Evolutionary conservation across 2,888 invertebrate genomes (phyloP).

Genomic region (Aradus depressus): DNA sequence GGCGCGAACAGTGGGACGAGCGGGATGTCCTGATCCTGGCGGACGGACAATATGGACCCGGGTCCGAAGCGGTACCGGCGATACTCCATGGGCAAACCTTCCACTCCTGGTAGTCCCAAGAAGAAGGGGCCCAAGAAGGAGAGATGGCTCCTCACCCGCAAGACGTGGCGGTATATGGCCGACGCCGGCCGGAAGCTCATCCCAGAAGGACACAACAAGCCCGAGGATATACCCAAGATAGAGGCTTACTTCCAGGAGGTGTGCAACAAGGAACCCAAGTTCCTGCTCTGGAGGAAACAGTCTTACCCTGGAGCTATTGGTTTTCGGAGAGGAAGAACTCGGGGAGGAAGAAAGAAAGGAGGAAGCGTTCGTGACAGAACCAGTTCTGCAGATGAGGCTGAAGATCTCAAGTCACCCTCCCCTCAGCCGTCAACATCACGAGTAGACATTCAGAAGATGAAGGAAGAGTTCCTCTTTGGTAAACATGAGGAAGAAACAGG

Average conservation of each 20-base stretch:
- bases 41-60: conserved; percentile 11
- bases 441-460: conserved; percentile 56
- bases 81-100: conserved; percentile 13
- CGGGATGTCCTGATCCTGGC: conserved; percentile 15
- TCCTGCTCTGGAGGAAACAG: conserved; percentile 69
- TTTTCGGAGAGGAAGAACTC: conserved; percentile 44
- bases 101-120: conserved; percentile 8
- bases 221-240: conserved; percentile 66
- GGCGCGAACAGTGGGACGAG: conserved; percentile 9
- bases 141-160: conserved; percentile 75
- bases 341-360: conserved; percentile 43
- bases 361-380: conserved; percentile 53
- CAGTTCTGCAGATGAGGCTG: conserved; percentile 54
- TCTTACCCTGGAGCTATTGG: conserved; percentile 65
- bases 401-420: conserved; percentile 41
- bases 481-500: conserved; percentile 42
- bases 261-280: conserved; percentile 64
- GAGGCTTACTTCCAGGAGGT: conserved; percentile 77
- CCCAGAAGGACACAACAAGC: conserved; percentile 63
- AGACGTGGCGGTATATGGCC: conserved; percentile 89
- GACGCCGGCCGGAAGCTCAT: conserved; percentile 76
- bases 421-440: conserved; percentile 44
- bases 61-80: conserved; percentile 14
- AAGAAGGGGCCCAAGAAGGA: conserved; percentile 44
- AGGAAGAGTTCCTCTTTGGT: conserved; percentile 52